These are phyloP conservation scores for Potamarius usumacintae DNA, from an alignment of 2,113 vertebrate species.

Conservation along the genomic window DNA sequence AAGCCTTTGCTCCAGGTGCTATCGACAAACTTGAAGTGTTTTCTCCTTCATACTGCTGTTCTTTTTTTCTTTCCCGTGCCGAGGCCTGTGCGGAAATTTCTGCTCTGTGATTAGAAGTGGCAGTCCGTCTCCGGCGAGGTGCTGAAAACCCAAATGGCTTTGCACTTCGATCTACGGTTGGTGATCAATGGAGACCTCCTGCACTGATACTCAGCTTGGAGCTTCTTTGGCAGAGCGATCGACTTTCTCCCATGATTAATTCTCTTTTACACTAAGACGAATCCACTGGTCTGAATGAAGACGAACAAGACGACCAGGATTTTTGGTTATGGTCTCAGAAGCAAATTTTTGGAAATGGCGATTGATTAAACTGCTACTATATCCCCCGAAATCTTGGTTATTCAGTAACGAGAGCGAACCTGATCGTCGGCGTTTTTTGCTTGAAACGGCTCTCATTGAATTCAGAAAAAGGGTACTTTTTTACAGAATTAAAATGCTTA, in stretches of 20 bases:
- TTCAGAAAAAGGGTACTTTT: too few relatives aligned
- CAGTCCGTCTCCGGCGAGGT: constrained; percentile 10
- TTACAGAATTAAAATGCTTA: too few relatives aligned
- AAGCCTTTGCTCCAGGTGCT: constrained; percentile 11
- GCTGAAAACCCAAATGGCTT: constrained; percentile 42
- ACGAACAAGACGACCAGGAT: background rate
- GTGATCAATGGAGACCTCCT: constrained; percentile 26
- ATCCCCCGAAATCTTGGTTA: background rate
- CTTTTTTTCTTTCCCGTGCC: background rate
- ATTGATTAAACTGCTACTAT: background rate
- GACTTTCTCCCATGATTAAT: constrained; percentile 26
- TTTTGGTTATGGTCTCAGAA: background rate
- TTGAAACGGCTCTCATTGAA: too few relatives aligned
- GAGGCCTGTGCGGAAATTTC: constrained; percentile 11
- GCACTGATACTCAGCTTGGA: background rate
- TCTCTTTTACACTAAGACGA: background rate
- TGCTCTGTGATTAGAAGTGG: constrained; percentile 23
- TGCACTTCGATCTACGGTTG: background rate
- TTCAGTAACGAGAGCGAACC: background rate
- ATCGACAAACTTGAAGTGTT: constrained; percentile 30
- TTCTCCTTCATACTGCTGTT: background rate
- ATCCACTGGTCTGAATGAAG: background rate
- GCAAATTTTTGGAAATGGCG: background rate
- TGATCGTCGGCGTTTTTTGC: too few relatives aligned
- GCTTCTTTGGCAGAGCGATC: background rate